Conservation (phyloP, 2,888 invertebrate species). For the Stenurella melanura region DNA sequence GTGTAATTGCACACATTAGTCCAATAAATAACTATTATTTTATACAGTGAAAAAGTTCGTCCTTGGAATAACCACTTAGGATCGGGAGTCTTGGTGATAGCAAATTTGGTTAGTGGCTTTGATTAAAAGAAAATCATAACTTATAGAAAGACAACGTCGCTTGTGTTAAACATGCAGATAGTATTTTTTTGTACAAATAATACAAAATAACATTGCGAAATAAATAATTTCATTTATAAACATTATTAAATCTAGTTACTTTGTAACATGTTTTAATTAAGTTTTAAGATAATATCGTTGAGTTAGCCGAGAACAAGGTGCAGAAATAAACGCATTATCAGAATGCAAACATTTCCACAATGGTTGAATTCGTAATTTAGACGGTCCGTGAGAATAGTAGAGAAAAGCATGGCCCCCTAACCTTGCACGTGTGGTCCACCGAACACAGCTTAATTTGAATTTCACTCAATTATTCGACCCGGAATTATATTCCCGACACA, state of each 20-base stretch:
- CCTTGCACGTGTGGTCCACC: constrained; percentile 61
- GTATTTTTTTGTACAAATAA: too few species aligned
- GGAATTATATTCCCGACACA: constrained; percentile 70
- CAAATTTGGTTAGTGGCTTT: too few species aligned
- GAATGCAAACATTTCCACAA: constrained; percentile 41
- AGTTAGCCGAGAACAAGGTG: constrained; percentile 2
- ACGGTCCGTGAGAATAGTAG: constrained; percentile 25
- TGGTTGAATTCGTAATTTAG: constrained; percentile 37
- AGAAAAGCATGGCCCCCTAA: constrained; percentile 42
- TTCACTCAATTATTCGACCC: constrained; percentile 69
- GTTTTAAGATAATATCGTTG: not conserved
- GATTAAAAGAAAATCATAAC: too few species aligned
- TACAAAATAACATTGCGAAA: not conserved
- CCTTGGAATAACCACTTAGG: too few species aligned
- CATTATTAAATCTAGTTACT: not conserved
- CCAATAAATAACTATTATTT: too few species aligned
- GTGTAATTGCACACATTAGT: too few species aligned
- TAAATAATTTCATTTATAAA: not conserved
- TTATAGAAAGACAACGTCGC: too few species aligned
- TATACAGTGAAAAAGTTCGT: too few species aligned
- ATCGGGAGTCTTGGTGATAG: too few species aligned
- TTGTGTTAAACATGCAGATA: too few species aligned
- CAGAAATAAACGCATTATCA: constrained; percentile 33
- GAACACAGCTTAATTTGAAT: constrained; percentile 67
- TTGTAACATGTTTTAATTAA: not conserved